Evolutionary conservation across 1,140 invertebrate genomes (phyloP).

Genomic region (Nixonia krombeini): DNA sequence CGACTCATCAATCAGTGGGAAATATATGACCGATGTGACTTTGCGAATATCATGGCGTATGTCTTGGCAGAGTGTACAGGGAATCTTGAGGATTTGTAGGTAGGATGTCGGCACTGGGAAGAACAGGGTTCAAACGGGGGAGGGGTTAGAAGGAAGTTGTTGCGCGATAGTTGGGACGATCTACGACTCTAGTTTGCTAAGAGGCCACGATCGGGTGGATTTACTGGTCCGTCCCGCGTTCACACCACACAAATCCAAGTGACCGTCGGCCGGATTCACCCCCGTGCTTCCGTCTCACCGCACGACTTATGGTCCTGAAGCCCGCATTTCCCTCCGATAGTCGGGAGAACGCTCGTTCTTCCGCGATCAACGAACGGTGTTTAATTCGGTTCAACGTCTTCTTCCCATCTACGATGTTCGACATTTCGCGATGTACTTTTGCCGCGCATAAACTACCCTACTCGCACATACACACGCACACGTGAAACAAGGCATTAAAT

Average conservation of each 20-base stretch:
- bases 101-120: constrained; percentile 28
- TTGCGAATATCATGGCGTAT: no score
- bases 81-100: background rate
- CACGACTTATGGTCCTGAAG: constrained; percentile 61
- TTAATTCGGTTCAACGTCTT: no score
- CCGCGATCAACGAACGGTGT: no score
- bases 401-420: no score
- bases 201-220: constrained; percentile 70
- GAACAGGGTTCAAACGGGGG: constrained; percentile 36
- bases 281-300: constrained; percentile 49
- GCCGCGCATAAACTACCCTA: no score
- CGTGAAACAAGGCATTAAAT: constrained; percentile 31
- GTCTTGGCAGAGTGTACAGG: background rate
- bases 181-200: constrained; percentile 68
- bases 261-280: constrained; percentile 59
- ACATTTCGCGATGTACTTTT: no score
- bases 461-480: background rate
- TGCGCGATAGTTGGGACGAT: constrained; percentile 68
- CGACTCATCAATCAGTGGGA: no score
- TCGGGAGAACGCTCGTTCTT: no score
- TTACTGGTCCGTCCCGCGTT: constrained; percentile 68
- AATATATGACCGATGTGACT: no score
- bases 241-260: constrained; percentile 71
- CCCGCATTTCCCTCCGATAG: no score
- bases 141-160: constrained; percentile 53